phyloP scores from a whole-genome alignment of 2,797 vertebrate species.

The Melanotaenia pygmaea region DNA sequence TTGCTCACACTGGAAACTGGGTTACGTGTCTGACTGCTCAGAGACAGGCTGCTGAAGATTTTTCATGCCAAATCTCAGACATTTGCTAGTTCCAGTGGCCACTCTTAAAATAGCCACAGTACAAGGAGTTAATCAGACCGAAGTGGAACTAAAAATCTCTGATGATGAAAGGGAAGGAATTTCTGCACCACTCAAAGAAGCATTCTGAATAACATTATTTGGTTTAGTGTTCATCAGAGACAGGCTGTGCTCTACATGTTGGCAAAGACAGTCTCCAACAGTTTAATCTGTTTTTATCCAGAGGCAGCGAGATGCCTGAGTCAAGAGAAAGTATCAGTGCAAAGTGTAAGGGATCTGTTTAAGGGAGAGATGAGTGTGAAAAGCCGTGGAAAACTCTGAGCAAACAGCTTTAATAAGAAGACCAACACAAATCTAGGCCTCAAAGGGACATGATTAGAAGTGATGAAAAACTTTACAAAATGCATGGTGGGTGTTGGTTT shows the following conservation, averaged over 20 bases:
- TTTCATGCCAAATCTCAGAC: neutral
- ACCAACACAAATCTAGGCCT: neutral
- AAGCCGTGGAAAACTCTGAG: neutral
- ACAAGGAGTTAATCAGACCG: slow-evolving; percentile 12
- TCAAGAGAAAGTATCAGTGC: slow-evolving; percentile 27
- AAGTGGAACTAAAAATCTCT: neutral
- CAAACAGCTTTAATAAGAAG: slow-evolving; percentile 10
- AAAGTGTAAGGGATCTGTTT: slow-evolving; percentile 15
- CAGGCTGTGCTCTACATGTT: slow-evolving; percentile 2
- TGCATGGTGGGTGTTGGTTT: slow-evolving; percentile 4
- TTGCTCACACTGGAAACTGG: neutral
- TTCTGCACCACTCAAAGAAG: neutral
- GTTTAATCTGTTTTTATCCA: slow-evolving; percentile 38
- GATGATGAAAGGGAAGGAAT: slow-evolving; percentile 13
- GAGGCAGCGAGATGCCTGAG: slow-evolving; percentile 15
- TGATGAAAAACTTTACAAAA: slow-evolving; percentile 34
- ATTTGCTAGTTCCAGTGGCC: neutral
- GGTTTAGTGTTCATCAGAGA: slow-evolving; percentile 6
- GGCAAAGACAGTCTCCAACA: slow-evolving; percentile 22
- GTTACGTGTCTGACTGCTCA: slow-evolving; percentile 2
- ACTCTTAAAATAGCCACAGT: neutral
- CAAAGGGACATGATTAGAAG: slow-evolving; percentile 9
- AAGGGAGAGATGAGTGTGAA: neutral
- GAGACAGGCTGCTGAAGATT: neutral
- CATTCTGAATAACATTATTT: neutral